Evolutionary conservation across 2,888 invertebrate genomes (phyloP), one percentile per base, ranked within the genome.

Genomic region (Diarsia rubi): DNA sequence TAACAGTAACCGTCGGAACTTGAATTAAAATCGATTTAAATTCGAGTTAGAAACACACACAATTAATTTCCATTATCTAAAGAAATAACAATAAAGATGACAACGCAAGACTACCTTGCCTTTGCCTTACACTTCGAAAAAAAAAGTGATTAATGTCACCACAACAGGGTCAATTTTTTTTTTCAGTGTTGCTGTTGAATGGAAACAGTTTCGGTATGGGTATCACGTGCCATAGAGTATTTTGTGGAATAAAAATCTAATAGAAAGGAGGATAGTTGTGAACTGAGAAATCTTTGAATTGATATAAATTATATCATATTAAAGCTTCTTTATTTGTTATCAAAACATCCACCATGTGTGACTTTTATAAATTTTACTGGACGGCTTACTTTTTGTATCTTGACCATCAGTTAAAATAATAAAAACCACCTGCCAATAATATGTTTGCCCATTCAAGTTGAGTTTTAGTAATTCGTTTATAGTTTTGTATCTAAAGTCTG

Each of bases 21-120:
- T 47, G 64, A 69, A 75, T 73, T 78, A 68, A 84, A 83, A 82
- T 72, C 79, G 57, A 85, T 89, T 86, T 73, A 79, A 84, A 88
- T 88, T 86, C 87, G 54, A 79, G 62, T 78, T 78, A 79, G 72
- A 79, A 64, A 65, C 81, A 73, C 57, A 72, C 45, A 73, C 84
- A 82, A 88, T 87, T 86, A 86, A 86, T 88, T 84, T 84, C 74
- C 73, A 80, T 84, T 88, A 88, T 90, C 85, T 85, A 69, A 72
- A 79, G 82, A 75, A 78, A 81, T 81, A 86, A 87, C 78, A 84
- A 88, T 88, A 86, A 85, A 87, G 72, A 81, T 86, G 86, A 88
- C 83, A 86, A 69, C 42, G 63, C 49, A 74, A 47, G 69, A 73
- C 81, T 82, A 76, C 76, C 76, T 78, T 69, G 59, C 75, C 78